Conservation (phyloP, 2,888 invertebrate genomes). For the Corythucha ciliata region DNA sequence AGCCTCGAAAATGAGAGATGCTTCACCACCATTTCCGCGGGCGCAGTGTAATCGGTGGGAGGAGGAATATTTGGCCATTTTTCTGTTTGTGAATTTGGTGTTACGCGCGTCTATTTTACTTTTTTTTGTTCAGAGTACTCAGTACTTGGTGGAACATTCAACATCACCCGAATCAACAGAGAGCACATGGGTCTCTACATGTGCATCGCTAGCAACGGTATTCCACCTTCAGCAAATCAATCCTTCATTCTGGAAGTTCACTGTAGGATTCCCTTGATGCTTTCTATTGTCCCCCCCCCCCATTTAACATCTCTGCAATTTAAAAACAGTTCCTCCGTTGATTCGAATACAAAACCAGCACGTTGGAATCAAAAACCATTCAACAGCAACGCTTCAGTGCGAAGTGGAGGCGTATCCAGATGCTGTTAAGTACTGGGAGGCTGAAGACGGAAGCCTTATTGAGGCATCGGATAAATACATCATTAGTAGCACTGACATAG, state of each 20-base stretch:
- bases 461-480: conserved; percentile 52
- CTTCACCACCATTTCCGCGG: no score
- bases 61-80: no score
- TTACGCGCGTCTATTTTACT: neutral
- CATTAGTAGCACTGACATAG: conserved; percentile 49
- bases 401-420: conserved; percentile 83
- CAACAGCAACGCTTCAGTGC: conserved; percentile 64
- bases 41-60: no score
- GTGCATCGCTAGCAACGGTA: conserved; percentile 75
- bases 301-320: neutral
- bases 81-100: no score
- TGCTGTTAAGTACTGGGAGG: conserved; percentile 77
- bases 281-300: conserved; percentile 2
- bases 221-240: conserved; percentile 70
- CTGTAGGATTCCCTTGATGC: conserved; percentile 53
- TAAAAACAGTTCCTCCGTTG: conserved; percentile 63
- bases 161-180: conserved; percentile 62
- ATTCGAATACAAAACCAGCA: conserved; percentile 68
- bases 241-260: conserved; percentile 78
- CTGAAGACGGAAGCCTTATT: conserved; percentile 61
- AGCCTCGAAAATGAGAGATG: no score
- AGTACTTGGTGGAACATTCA: conserved; percentile 65
- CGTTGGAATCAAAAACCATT: conserved; percentile 61
- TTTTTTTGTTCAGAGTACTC: conserved; percentile 51
- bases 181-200: conserved; percentile 68